These are phyloP conservation scores for Acanthurus lineatus DNA, from an alignment of 2,797 vertebrate genomes.

Conservation along the genomic window DNA sequence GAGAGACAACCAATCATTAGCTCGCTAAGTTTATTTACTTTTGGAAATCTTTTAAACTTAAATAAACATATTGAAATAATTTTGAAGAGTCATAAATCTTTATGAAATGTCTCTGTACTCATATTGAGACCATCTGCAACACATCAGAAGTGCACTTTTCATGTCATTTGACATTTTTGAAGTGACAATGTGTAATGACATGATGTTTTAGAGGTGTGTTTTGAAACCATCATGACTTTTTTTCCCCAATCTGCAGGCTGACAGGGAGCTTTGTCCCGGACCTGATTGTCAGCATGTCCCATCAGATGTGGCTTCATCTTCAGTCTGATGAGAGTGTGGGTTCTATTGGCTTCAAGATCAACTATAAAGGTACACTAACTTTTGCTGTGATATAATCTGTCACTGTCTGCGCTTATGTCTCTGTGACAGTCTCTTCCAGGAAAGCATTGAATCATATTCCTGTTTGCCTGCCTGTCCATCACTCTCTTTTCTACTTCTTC, in stretches of 20 bases:
- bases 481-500: slow-evolving; percentile 6
- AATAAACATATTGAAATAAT: no score
- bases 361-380: slow-evolving; percentile 93
- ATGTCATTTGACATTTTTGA: no score
- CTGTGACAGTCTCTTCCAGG: slow-evolving; percentile 30
- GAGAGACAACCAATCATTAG: not conserved
- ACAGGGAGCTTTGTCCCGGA: slow-evolving; percentile 98
- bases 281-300: slow-evolving; percentile 97
- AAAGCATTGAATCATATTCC: slow-evolving; percentile 21
- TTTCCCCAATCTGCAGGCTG: slow-evolving; percentile 83
- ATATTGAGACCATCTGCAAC: not conserved
- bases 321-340: slow-evolving; percentile 98
- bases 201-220: slow-evolving; percentile 9
- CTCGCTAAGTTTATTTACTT: not conserved
- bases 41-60: no score
- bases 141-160: no score
- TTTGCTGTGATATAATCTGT: slow-evolving; percentile 46
- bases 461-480: slow-evolving; percentile 12
- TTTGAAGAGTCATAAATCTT: not conserved
- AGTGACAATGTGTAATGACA: not conserved
- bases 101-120: not conserved
- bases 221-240: slow-evolving; percentile 1
- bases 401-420: slow-evolving; percentile 35
- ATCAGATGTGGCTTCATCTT: slow-evolving; percentile 98
- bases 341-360: slow-evolving; percentile 98